These are phyloP conservation scores for Sinopyrophorus schimmeli DNA, from an alignment of 2,888 invertebrate species.

Conservation along the genomic window DNA sequence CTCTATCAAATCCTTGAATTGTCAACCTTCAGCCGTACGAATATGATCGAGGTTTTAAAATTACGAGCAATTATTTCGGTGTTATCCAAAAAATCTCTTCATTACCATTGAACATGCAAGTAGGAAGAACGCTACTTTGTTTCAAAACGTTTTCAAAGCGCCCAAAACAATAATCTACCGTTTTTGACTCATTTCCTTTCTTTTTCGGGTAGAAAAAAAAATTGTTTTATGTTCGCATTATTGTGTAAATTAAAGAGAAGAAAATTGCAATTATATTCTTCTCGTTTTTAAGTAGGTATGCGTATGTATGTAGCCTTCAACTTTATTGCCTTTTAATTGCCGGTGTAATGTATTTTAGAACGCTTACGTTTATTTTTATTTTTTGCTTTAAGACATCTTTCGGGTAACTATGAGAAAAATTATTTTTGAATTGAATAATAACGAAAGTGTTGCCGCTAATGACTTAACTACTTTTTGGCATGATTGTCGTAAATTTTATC, in stretches of 20 bases:
- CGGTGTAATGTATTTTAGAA: conserved; percentile 16
- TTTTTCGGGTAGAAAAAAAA: conserved; percentile 18
- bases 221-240: conserved; percentile 37
- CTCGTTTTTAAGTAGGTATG: conserved; percentile 21
- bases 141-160: too few relatives aligned
- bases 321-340: conserved; percentile 35
- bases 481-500: too few relatives aligned
- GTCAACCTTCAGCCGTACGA: too few relatives aligned
- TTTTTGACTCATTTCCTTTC: conserved; percentile 38
- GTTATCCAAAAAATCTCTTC: too few relatives aligned
- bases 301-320: conserved; percentile 30
- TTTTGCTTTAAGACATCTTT: neutral
- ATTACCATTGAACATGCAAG: too few relatives aligned
- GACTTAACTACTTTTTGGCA: too few relatives aligned
- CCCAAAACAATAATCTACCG: conserved; percentile 34
- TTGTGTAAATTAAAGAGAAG: conserved; percentile 37
- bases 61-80: too few relatives aligned
- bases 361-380: conserved; percentile 1
- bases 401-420: neutral
- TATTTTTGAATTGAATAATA: conserved; percentile 3
- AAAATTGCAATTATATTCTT: conserved; percentile 33
- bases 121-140: too few relatives aligned
- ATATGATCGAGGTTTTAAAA: too few relatives aligned
- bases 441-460: too few relatives aligned
- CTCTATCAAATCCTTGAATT: too few relatives aligned